phyloP scores from a whole-genome alignment of 2,797 vertebrate species.

The Dryobates pubescens region DNA sequence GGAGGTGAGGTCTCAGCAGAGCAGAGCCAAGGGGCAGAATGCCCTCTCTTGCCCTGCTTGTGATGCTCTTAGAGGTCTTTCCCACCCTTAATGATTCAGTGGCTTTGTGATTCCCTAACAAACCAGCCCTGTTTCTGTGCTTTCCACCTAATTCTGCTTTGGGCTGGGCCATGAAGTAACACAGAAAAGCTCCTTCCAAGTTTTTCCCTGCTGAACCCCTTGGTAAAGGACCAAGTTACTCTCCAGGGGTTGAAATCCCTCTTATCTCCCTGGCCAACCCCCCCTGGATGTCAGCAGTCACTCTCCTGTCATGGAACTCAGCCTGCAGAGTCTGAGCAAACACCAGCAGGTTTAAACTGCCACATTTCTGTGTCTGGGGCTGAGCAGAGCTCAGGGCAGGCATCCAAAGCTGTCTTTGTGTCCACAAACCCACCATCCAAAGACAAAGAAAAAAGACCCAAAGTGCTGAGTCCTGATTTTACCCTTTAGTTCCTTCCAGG shows the following conservation, averaged over 20 bases:
- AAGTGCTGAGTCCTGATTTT: not conserved
- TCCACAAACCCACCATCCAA: not conserved
- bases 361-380: not conserved
- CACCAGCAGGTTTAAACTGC: not conserved
- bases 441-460: not conserved
- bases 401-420: conserved; percentile 3
- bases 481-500: not conserved
- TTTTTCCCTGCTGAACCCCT: conserved; percentile 1
- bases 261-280: not conserved
- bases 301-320: not conserved
- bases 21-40: too few relatives aligned
- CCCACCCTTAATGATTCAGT: too few relatives aligned
- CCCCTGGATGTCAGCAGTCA: not conserved
- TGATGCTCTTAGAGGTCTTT: too few relatives aligned
- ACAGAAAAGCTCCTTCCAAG: not conserved
- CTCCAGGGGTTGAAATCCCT: not conserved
- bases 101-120: not conserved
- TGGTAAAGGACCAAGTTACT: not conserved
- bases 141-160: not conserved
- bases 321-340: not conserved
- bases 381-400: conserved; percentile 9
- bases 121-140: not conserved
- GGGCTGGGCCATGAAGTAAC: not conserved
- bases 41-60: too few relatives aligned
- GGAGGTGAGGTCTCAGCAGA: too few relatives aligned